Conservation (phyloP, 2,888 invertebrate species). For the Polymixis flavicincta region DNA sequence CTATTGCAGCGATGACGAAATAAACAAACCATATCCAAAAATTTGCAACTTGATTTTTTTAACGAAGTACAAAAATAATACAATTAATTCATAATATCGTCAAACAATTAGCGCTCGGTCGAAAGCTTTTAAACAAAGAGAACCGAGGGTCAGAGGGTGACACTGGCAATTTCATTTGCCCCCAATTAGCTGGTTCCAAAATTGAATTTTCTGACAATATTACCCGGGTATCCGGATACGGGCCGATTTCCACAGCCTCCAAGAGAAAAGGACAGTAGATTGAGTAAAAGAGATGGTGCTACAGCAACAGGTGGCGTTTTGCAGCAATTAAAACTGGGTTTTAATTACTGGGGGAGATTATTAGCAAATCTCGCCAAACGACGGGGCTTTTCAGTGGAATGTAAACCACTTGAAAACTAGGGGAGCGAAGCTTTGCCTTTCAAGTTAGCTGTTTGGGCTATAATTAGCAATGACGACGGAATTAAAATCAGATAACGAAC, state of each 20-base stretch:
- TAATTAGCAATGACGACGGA: conserved; percentile 67
- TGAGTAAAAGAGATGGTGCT: conserved; percentile 67
- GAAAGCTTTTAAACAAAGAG: conserved; percentile 71
- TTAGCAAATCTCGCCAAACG: conserved; percentile 86
- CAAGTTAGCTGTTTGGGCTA: conserved; percentile 61
- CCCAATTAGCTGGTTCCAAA: conserved; percentile 86
- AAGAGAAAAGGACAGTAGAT: conserved; percentile 70
- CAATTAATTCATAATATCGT: conserved; percentile 84
- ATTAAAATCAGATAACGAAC: conserved; percentile 55
- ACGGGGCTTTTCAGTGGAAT: conserved; percentile 84
- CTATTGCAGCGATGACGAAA: not conserved
- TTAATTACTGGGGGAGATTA: conserved; percentile 90
- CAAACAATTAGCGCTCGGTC: conserved; percentile 83
- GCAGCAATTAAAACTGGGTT: conserved; percentile 89
- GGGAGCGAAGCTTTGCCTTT: conserved; percentile 71
- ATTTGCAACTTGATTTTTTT: not conserved
- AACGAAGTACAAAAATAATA: conserved; percentile 72
- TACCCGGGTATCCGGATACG: conserved; percentile 88
- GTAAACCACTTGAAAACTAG: conserved; percentile 82
- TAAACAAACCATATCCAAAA: conserved; percentile 1
- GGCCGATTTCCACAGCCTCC: conserved; percentile 85
- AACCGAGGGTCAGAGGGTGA: conserved; percentile 83
- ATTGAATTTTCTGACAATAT: conserved; percentile 89
- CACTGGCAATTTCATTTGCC: conserved; percentile 87
- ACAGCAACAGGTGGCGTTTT: conserved; percentile 89